These are phyloP conservation scores for Cyphomyrus discorhynchus DNA, from an alignment of 2,113 vertebrate genomes.

Conservation along the genomic window DNA sequence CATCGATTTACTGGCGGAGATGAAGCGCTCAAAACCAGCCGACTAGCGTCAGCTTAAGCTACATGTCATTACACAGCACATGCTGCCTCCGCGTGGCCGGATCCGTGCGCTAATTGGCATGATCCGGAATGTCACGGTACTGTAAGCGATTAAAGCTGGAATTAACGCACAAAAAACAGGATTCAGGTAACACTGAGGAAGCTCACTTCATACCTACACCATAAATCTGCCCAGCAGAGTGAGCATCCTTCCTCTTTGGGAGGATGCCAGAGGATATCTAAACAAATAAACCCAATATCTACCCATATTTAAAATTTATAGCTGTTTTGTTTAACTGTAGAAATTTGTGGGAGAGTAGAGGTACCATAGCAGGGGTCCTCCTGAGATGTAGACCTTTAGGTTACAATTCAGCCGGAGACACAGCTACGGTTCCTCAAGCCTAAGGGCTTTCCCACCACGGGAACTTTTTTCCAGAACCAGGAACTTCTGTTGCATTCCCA, in stretches of 20 bases:
- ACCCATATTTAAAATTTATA: background rate
- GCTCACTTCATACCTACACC: background rate
- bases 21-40: background rate
- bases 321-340: background rate
- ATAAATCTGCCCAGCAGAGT: background rate
- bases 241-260: background rate
- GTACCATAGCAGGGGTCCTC: background rate
- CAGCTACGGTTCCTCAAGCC: background rate
- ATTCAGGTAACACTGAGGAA: background rate
- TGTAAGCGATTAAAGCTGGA: background rate
- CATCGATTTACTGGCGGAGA: background rate
- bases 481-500: background rate
- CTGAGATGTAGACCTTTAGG: background rate
- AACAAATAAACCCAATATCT: background rate
- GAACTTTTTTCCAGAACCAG: background rate
- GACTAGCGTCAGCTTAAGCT: background rate
- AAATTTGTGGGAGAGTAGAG: background rate
- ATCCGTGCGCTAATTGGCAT: background rate
- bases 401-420: background rate
- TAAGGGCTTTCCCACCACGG: background rate
- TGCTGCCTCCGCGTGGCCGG: background rate
- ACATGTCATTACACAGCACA: background rate
- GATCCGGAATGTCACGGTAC: background rate
- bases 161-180: background rate
- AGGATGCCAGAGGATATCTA: background rate